Evolutionary conservation across 2,888 invertebrate genomes (phyloP).

Genomic region (Priocnemis perturbator): DNA sequence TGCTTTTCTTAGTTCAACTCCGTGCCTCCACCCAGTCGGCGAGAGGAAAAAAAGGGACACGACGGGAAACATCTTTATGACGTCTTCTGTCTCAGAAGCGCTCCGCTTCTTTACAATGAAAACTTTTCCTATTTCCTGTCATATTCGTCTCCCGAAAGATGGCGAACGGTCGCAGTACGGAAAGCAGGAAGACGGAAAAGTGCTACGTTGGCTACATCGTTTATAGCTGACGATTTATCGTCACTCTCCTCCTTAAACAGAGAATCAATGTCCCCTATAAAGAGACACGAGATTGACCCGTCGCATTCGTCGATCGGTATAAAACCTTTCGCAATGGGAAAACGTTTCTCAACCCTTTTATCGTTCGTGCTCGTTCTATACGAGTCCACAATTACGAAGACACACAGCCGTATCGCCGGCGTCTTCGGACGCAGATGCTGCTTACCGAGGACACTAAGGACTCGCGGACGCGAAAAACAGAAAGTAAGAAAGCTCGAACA

Average conservation of each 20-base stretch:
- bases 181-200: constrained; percentile 4
- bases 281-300: constrained; percentile 38
- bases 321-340: background rate
- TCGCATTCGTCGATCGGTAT: constrained; percentile 14
- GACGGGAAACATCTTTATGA: no score
- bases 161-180: background rate
- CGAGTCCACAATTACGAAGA: background rate
- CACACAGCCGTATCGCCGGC: no score
- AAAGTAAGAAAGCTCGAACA: no score
- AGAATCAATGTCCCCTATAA: constrained; percentile 36
- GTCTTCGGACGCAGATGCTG: no score
- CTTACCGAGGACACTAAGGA: no score
- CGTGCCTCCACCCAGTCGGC: no score
- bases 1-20: no score
- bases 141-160: background rate
- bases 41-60: no score
- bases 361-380: no score
- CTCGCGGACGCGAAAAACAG: no score
- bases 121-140: background rate
- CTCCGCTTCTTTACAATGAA: background rate
- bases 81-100: background rate
- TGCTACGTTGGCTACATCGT: constrained; percentile 19
- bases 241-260: constrained; percentile 38
- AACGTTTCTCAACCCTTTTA: constrained; percentile 17
- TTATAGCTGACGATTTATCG: constrained; percentile 31